These are phyloP conservation scores for Callithrix jacchus DNA, from an alignment of 2,113 vertebrate species.

Conservation along the genomic window DNA sequence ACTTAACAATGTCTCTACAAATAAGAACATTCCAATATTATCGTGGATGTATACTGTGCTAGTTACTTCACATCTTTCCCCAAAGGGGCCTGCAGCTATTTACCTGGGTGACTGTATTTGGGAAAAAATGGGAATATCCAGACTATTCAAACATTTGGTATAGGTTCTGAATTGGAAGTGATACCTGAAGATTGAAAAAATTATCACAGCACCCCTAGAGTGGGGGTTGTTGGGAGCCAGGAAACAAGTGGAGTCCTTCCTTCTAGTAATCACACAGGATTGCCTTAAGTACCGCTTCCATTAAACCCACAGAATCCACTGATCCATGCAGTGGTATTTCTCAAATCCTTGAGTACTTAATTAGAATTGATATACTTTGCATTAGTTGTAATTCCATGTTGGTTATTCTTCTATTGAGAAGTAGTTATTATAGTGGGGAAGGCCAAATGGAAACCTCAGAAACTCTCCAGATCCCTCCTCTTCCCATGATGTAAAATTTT, in stretches of 20 bases:
- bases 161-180: not conserved
- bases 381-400: not conserved
- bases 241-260: not conserved
- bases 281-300: not conserved
- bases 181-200: not conserved
- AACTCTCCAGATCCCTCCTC: not conserved
- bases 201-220: not conserved
- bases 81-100: not conserved
- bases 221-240: not conserved
- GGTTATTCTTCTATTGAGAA: not conserved
- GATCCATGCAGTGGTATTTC: not conserved
- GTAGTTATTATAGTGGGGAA: not conserved
- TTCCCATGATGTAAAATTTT: not conserved
- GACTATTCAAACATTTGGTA: not conserved
- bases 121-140: not conserved
- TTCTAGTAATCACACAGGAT: not conserved
- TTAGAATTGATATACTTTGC: not conserved
- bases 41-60: not conserved
- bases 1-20: no score
- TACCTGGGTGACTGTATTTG: not conserved
- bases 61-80: not conserved
- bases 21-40: not conserved
- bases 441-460: not conserved
- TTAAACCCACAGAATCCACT: not conserved
- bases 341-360: not conserved